A percentile compares a stretch with the other conserved stretches of the same genome.
These are phyloP conservation scores for Ditula angustiorana DNA, from an alignment of 2,888 invertebrate genomes.

Conservation along the genomic window DNA sequence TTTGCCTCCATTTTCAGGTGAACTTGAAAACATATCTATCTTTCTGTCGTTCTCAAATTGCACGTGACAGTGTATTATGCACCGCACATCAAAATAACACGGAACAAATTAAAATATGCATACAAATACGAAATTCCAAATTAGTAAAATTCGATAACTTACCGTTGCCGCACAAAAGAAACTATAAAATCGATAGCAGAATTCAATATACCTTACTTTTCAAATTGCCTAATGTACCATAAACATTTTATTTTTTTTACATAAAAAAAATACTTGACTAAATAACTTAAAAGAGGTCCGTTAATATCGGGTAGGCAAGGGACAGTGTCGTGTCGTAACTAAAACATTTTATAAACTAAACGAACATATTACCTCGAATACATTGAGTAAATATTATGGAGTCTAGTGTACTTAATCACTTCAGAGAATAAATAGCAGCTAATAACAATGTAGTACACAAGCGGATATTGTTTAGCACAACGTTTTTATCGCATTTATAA, in stretches of 20 bases:
- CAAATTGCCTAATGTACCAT: background rate
- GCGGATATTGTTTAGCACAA: background rate
- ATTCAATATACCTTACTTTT: background rate
- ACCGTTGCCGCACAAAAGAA: background rate
- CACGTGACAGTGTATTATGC: background rate
- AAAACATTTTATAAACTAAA: background rate
- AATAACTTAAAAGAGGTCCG: too few species aligned
- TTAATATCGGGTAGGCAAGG: too few species aligned
- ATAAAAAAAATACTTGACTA: background rate
- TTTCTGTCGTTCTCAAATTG: background rate
- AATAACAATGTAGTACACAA: background rate
- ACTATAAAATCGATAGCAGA: background rate
- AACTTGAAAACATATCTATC: background rate
- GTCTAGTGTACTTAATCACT: background rate
- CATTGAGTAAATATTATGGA: background rate
- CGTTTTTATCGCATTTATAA: background rate
- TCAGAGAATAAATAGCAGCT: background rate
- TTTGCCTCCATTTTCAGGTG: background rate
- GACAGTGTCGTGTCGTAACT: background rate
- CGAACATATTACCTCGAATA: background rate
- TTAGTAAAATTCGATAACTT: background rate
- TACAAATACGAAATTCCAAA: too few species aligned
- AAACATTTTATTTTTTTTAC: background rate
- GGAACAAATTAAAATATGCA: background rate
- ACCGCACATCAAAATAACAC: background rate